Percentiles rank a stretch among this genome's conserved stretches.
These are phyloP conservation scores for Ornithoptera priamus DNA, from an alignment of 2,888 invertebrate genomes.

Conservation along the genomic window DNA sequence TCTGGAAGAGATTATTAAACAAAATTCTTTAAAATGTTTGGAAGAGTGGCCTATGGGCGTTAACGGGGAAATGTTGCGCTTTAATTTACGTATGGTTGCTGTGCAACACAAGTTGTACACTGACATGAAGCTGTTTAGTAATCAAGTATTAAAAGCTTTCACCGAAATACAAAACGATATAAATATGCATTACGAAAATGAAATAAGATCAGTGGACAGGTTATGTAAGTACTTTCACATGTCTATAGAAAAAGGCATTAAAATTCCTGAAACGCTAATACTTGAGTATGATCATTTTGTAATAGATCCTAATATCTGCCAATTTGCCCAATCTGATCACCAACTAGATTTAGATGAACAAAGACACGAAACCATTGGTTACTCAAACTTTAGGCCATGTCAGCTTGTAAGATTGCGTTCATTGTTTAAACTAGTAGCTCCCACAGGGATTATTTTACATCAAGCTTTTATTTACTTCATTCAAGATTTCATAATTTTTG, in stretches of 20 bases:
- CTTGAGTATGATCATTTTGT: conserved; percentile 74
- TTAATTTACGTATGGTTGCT: conserved; percentile 62
- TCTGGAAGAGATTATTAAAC: conserved; percentile 60
- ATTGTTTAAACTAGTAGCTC: conserved; percentile 66
- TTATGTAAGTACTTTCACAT: conserved; percentile 75
- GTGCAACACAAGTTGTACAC: conserved; percentile 61
- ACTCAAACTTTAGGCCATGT: conserved; percentile 59
- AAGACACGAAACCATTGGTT: conserved; percentile 42
- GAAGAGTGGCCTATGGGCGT: conserved; percentile 81
- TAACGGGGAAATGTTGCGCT: conserved; percentile 78
- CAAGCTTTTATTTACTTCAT: conserved; percentile 74
- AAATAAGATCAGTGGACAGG: conserved; percentile 71
- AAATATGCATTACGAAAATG: conserved; percentile 65
- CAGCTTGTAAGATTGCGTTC: conserved; percentile 61
- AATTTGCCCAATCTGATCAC: conserved; percentile 44
- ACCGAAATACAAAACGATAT: conserved; percentile 66
- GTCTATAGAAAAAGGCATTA: conserved; percentile 72
- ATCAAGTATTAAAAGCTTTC: conserved; percentile 67
- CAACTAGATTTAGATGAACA: conserved; percentile 36
- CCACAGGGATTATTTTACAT: conserved; percentile 64
- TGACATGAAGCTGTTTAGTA: conserved; percentile 68
- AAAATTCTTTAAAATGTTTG: conserved; percentile 65
- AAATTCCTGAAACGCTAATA: conserved; percentile 68
- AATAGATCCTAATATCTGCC: conserved; percentile 68
- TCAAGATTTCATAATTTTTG: conserved; percentile 75